Evolutionary conservation across 2,113 vertebrate species (phyloP), one percentile per base, ranked within the genome.

Genomic region (Podiceps cristatus): DNA sequence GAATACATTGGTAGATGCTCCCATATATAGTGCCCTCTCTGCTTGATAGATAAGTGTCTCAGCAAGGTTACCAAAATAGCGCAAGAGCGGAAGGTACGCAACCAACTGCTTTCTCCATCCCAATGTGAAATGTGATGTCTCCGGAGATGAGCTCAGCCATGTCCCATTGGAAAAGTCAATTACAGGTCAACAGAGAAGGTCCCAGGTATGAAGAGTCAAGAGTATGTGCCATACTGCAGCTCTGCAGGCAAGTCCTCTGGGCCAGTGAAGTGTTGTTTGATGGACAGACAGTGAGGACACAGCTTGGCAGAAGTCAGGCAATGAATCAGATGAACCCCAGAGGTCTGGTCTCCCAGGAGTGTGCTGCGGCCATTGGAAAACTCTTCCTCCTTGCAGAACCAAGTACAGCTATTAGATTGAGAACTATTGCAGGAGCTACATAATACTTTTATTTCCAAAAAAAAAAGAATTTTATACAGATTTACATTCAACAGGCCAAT

Each of bases 21-120:
- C 96, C 94, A 82, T 96, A 94, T 93, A 96, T 97, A 92, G 94
- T 47, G 62, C n/a, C 45, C 37, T 96, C 55, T 78, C 40, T 1
- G 8, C 56, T 55, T 29, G 60, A 49, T n/a, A 49, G 8, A 4
- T 8, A 68, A 93, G 28, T 20, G 53, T 69, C 31, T n/a, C 40
- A 18, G 72, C 29, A 45, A 75, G 60, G 13, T 75, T 89, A 53
- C 94, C 53, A 50, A 95, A 95, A 94, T 96, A 96, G 94, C 14
- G 1, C 79, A 56, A 33, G 68, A 89, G 58, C 5, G 18, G 80
- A 89, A 93, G 84, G 69, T 87, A 52, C 4, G 0, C 40, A n/a
- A 2, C 35, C 79, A 90, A 45, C 68, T 96, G 94, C 60, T 64
- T 55, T 62, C 50, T 79, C 60, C 29, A 37, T 75, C 64, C 52